Percentiles rank a stretch among this genome's conserved stretches.
Evolutionary conservation across 2,113 vertebrate genomes (phyloP).

Genomic region (Thermophis baileyi): DNA sequence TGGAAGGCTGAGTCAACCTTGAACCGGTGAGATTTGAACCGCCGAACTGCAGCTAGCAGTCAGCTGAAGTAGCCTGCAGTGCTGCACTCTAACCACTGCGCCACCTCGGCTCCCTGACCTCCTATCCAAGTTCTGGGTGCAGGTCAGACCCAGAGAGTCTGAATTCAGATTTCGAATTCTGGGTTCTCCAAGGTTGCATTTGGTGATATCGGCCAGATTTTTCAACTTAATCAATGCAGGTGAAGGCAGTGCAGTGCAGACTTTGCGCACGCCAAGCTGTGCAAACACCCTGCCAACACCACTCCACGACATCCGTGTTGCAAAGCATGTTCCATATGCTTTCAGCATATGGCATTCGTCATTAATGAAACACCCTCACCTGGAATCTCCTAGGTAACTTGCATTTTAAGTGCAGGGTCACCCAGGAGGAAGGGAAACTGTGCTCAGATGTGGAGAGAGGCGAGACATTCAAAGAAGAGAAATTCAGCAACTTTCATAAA

Average conservation of each 20-base stretch:
- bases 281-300: accelerated
- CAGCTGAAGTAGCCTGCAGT: no score
- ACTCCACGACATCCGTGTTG: accelerated
- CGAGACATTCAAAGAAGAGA: neutral
- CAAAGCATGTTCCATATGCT: neutral
- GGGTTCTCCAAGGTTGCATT: accelerated
- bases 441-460: neutral
- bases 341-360: neutral
- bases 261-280: accelerated
- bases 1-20: no score
- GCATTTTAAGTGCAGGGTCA: accelerated
- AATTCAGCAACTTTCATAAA: neutral
- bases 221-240: neutral
- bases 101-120: no score
- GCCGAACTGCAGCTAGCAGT: no score
- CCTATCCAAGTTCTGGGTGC: neutral
- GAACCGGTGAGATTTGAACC: no score
- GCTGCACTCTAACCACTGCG: no score
- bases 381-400: neutral
- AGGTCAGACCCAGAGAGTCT: neutral
- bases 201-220: neutral
- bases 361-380: accelerated
- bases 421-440: neutral
- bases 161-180: neutral
- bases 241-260: accelerated